Percentiles rank a stretch among this genome's conserved stretches.
Evolutionary conservation across 2,888 invertebrate species (phyloP).

Genomic region (Nemoura dubitans): DNA sequence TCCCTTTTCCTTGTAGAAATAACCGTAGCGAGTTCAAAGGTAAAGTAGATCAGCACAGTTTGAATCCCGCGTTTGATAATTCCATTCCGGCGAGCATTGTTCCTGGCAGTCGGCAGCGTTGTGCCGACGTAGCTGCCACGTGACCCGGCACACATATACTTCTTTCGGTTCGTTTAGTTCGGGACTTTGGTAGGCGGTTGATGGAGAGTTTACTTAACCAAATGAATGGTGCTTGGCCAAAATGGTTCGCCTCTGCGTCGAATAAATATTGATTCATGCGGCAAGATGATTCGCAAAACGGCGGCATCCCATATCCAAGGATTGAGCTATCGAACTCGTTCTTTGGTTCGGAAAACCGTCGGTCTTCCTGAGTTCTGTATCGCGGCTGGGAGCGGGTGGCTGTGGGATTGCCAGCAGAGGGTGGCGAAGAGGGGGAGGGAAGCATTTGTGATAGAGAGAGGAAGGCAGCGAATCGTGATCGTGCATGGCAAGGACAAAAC

Average conservation of each 20-base stretch:
- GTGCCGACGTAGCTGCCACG: background rate
- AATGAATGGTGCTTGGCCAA: constrained; percentile 12
- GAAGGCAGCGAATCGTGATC: background rate
- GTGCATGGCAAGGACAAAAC: background rate
- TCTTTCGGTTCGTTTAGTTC: background rate
- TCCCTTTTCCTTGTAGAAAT: background rate
- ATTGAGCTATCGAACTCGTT: background rate
- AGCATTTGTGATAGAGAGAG: background rate
- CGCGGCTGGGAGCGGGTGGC: background rate
- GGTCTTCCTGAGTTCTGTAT: background rate
- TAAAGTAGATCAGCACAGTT: background rate
- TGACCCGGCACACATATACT: background rate
- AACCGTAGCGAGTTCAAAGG: constrained; percentile 5
- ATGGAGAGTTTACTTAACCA: constrained; percentile 12
- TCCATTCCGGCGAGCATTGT: background rate
- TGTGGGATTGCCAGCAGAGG: background rate
- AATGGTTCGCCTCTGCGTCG: background rate
- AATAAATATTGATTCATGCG: constrained; percentile 28
- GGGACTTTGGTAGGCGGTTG: background rate
- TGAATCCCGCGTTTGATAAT: background rate
- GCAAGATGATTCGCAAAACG: constrained; percentile 21
- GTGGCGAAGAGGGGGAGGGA: no score
- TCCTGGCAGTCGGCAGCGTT: background rate
- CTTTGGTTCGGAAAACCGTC: background rate
- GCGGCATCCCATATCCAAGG: background rate